Conservation (phyloP, 2,113 vertebrate genomes). For the Takifugu flavidus region DNA sequence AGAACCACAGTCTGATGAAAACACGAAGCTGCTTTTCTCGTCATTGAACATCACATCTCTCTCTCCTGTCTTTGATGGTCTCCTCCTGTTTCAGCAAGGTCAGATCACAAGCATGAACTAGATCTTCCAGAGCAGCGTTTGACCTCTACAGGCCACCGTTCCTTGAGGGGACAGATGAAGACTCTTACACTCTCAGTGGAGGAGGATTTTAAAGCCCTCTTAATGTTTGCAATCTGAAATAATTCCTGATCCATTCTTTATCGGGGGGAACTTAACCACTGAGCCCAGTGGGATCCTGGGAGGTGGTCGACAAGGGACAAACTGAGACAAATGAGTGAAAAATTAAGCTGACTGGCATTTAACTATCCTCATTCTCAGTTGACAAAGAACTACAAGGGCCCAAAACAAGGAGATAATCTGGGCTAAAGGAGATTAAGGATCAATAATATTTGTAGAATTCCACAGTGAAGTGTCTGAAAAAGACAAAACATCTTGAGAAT, state of each 20-base stretch:
- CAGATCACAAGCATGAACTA: background rate
- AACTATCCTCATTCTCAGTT: constrained; percentile 17
- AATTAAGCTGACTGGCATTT: constrained; percentile 59
- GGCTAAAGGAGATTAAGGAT: constrained; percentile 59
- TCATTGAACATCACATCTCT: background rate
- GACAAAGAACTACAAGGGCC: constrained; percentile 39
- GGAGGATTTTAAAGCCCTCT: background rate
- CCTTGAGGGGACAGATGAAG: background rate
- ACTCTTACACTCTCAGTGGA: too few species aligned
- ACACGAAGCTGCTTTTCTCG: background rate
- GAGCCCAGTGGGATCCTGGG: constrained; percentile 8
- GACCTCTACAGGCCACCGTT: background rate
- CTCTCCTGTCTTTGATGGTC: background rate
- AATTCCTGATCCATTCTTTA: constrained; percentile 5
- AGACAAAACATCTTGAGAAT: constrained; percentile 37
- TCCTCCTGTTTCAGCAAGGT: background rate
- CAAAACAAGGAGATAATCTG: constrained; percentile 59
- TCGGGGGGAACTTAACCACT: background rate
- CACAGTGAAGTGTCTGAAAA: constrained; percentile 36
- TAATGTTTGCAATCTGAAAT: constrained; percentile 8
- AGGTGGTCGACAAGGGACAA: constrained; percentile 29
- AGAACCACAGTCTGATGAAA: too few species aligned
- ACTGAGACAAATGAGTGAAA: constrained; percentile 8
- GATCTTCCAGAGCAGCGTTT: background rate
- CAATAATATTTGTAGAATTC: constrained; percentile 48